Evolutionary conservation across 2,113 vertebrate species (phyloP), one percentile per base, ranked within the genome.

Genomic region (Corvus hawaiiensis): DNA sequence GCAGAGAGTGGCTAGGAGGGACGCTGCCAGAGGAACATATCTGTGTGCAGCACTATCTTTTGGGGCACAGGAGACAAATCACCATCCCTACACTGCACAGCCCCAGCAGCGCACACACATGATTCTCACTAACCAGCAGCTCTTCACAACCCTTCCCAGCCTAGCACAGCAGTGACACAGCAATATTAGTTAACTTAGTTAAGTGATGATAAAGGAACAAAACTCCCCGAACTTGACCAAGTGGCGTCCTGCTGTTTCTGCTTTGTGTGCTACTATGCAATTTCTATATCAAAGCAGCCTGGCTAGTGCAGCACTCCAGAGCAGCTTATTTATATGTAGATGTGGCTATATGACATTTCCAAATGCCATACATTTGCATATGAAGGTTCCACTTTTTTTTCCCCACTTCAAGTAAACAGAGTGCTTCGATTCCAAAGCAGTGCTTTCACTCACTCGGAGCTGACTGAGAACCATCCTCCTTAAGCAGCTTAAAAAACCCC

Each of bases 311-410:
- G 96, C 91, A 93, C 94, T 93, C 39, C 16, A 91, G 90, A 97
- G 95, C 33, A 83, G 93, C 97, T 98, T 97, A 98, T 98, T 98
- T 98, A 97, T 98, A 98, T 98, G 98, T 98, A 98, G 98, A 98
- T 98, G 96, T 76, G 78, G 96, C 96, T 96, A 97, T 98, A 97
- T 98, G 98, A 98, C 98, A 98, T 98, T 98, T 98, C 93, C 91
- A 98, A 98, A 98, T 98, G 98, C 97, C 98, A 98, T 93, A 90
- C 48, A 98, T 98, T 98, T 98, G 98, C 98, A 98, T 98, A 98
- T 95, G 97, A 98, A 98, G 97, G 97, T 97, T 92, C 91, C 87
- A 96, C 87, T 92, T 94, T 91, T 66, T 63, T 59, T 17, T 11
- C 39, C 33, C 35, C 30, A 6, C 71, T 93, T 96, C 68, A 63